Evolutionary conservation across 2,797 vertebrate species (phyloP), one percentile per base, ranked within the genome.

Genomic region (Jordanella pulchra): DNA sequence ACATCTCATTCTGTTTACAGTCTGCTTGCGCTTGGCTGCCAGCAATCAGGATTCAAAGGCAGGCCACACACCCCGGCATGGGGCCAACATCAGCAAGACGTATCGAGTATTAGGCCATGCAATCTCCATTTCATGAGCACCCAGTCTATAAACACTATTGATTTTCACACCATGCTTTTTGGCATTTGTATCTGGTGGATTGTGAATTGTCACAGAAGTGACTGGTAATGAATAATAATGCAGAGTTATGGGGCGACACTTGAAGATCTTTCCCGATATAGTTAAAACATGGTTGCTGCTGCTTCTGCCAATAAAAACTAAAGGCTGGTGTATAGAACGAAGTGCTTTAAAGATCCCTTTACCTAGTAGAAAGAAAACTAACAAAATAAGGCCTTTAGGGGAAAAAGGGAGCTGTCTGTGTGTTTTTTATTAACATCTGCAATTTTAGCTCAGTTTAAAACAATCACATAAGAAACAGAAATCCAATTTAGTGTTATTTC

Each of bases 71-170:
- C 81, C 82, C 23, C 75, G 65, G 80, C 79, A 74, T 47, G 47
- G 72, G 76, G 78, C 84, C 84, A 73, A 89, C 80, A 80, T 81
- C 80, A 84, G 84, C 81, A 76, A 80, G 83, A 87, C 78, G 86
- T 86, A 91, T 88, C 66, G 35, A 83, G 85, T 87, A 83, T 91
- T 89, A 89, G 76, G 81, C 76, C 48, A 77, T 60, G 80, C 84
- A 91, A 93, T 91, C 89, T 89, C 90, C 86, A 87, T 91, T 91
- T 91, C 88, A 92, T 86, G 88, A 90, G 83, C 88, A 84, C 47
- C 79, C 72, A 88, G 82, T 91, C 89, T 88, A 88, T 92, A 92
- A 93, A 89, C 89, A 89, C 86, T 90, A 93, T 93, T 92, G 92
- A 93, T 93, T 92, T 92, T 88, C 86, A 88, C 84, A 84, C 80